Percentiles rank a stretch among this genome's conserved stretches.
phyloP scores from a whole-genome alignment of 2,113 vertebrate genomes.

The Eolophus roseicapilla region DNA sequence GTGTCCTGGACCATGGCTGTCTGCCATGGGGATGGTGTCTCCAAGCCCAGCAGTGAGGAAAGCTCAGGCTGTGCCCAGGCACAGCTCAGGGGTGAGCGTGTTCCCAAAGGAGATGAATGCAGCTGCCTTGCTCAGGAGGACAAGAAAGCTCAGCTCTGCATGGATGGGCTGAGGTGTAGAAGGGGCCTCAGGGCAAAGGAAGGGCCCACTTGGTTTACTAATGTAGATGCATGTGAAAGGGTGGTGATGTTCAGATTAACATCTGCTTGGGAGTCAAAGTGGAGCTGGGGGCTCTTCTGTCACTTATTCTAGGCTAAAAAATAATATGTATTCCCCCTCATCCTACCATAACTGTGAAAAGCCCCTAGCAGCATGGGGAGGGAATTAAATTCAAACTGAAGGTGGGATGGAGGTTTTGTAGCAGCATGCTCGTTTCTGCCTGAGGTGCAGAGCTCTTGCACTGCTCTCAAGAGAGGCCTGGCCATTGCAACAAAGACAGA shows the following conservation, averaged over 20 bases:
- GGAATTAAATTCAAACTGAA: background rate
- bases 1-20: rapidly evolving
- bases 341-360: background rate
- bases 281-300: background rate
- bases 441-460: background rate
- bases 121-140: background rate
- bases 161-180: background rate
- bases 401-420: background rate
- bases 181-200: background rate
- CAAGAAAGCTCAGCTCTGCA: background rate
- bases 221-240: background rate
- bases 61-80: background rate
- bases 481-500: background rate
- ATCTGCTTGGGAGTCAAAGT: background rate
- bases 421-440: background rate
- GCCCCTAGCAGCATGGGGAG: background rate
- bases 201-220: background rate
- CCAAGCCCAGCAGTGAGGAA: rapidly evolving
- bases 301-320: background rate
- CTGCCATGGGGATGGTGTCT: rapidly evolving
- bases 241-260: background rate
- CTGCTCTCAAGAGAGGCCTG: background rate
- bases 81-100: rapidly evolving
- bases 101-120: background rate
- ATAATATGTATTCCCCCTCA: background rate